Evolutionary conservation across 2,888 invertebrate species (phyloP), one percentile per base, ranked within the genome.

Genomic region (Troides helena): DNA sequence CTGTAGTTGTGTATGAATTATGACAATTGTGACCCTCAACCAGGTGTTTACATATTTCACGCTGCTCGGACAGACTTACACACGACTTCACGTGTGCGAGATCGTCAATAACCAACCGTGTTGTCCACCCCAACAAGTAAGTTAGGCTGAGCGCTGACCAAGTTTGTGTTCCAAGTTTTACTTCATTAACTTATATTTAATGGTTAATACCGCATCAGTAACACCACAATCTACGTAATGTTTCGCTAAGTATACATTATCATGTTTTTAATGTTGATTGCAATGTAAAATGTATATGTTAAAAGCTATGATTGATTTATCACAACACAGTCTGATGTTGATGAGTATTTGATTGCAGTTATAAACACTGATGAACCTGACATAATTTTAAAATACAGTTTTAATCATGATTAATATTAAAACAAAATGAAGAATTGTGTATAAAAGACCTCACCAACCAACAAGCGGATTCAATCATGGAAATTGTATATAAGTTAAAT

Each of bases 31-130:
- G 64, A 71, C 50, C 75, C 75, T 80, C 76, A 81, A 75, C 74
- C 83, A 90, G 88, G 87, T 90, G 78, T 84, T 91, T 86, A 81
- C 79, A 71, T 85, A 84, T 87, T 85, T 88, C 84, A 88, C 80
- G 92, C 92, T 87, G 90, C 90, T 85, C 80, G 90, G 89, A 89
- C 96, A 97, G 97, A 97, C 96, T 76, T 97, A 97, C 94, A 97
- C 97, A 83, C 96, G 97, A 87, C 95, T 97, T 77, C 97, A 97
- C 93, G 97, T 97, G 88, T 97, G 97, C 93, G 96, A 96, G 85
- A 90, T 95, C 83, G 95, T 96, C 94, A 96, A 96, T 95, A 96
- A 96, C 89, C 94, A 95, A 81, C 95, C 95, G 77, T 97, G 97
- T 95, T 97, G 97, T 94, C 96, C 96, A 75, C 95, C 96, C 25